phyloP scores from a whole-genome alignment of 2,888 invertebrate genomes.

The Microctonus brassicae region DNA sequence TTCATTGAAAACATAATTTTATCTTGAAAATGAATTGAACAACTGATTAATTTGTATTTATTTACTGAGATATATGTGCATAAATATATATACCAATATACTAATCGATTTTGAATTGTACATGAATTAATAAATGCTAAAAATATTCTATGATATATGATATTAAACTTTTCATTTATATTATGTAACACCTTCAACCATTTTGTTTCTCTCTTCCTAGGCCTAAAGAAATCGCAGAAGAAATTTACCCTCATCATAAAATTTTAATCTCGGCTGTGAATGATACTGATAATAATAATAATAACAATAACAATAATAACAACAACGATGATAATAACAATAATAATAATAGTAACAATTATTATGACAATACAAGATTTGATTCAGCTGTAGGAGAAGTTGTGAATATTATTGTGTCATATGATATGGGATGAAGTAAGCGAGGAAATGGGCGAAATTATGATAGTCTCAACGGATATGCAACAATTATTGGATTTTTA shows the following conservation, averaged over 20 bases:
- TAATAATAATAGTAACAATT: no score
- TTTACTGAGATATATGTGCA: slow-evolving; percentile 1
- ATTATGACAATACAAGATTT: not conserved
- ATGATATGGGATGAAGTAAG: slow-evolving; percentile 24
- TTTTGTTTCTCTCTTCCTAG: not conserved
- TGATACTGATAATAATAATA: not conserved
- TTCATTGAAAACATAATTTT: not conserved
- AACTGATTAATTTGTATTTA: slow-evolving; percentile 4
- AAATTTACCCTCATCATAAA: slow-evolving; percentile 18
- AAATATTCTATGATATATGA: not conserved
- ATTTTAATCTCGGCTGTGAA: not conserved
- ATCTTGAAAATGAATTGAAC: not conserved
- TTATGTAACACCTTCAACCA: not conserved
- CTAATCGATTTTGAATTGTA: not conserved
- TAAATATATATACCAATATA: not conserved
- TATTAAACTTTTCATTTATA: not conserved
- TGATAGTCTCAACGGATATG: slow-evolving; percentile 42
- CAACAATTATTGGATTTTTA: slow-evolving; percentile 41
- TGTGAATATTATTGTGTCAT: slow-evolving; percentile 20
- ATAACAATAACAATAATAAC: no score
- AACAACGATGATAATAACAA: no score
- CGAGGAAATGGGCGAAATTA: slow-evolving; percentile 25
- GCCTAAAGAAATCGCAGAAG: slow-evolving; percentile 1
- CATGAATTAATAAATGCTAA: not conserved
- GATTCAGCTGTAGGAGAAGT: slow-evolving; percentile 7